Base-by-base conservation (phyloP, 2,797 vertebrate species). In the Fundulus diaphanus region DNA sequence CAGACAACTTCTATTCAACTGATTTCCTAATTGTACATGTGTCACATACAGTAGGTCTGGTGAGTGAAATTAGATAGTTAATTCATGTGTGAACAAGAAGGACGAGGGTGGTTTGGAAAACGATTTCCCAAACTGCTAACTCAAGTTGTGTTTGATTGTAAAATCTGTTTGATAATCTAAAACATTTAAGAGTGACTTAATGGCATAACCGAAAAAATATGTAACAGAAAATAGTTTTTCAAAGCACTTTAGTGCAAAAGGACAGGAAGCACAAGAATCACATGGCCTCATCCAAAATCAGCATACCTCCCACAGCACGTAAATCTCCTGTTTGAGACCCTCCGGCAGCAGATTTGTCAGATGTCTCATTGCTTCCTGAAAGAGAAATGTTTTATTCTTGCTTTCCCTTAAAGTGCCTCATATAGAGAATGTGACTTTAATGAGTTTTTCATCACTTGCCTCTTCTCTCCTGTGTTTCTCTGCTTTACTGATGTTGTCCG, bases 401-500 rank as follows among this genome's bases (percentile, higher is more conserved):
- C 3, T 27, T n/a, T 40, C 18, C 3, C 20, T 51, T 51, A 24
- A 12, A n/a, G 29, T 20, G 44, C n/a, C 11, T 35, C 20, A 24
- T n/a, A 24, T 65, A 12, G n/a, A 18, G 49, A 48, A 22, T 40
- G 11, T 24, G 22, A 35, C 22, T 24, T 37, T 12, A 63, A 11
- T 65, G 7, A 31, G 13, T 7, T 44, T 35, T 5, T 67, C 46
- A 93, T 67, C 46, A 93, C 92, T 86, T 66, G 94, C 98, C 96
- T 99, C 92, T 91, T 99, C 98, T 90, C 95, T 91, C 73, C 94
- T 94, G 92, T 98, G 97, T 82, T 99, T 99, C 90, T 99, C 98
- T 73, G 95, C 95, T 93, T 99, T 99, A 79, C 96, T 96, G 83
- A 99, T n/a, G 73, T 99, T 99, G 92, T 99, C 98, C 70, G 95